phyloP scores from a whole-genome alignment of 2,797 vertebrate species.

The Microctenopoma lineatum region DNA sequence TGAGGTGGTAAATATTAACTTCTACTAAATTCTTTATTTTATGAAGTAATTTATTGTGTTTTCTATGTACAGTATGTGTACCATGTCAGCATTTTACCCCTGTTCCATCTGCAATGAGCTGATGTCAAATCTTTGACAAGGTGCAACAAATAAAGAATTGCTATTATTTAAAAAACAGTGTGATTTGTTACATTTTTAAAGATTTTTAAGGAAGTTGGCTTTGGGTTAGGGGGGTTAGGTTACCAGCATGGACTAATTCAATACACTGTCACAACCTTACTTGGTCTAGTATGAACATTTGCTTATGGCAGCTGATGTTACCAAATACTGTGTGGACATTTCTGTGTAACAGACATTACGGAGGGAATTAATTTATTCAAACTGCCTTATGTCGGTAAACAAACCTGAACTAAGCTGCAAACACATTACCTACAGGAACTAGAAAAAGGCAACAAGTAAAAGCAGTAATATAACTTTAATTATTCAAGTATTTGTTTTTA shows the following conservation, averaged over 20 bases:
- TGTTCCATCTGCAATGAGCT: slow-evolving; percentile 78
- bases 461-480: slow-evolving; percentile 70
- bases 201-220: no score
- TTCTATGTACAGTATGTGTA: slow-evolving; percentile 81
- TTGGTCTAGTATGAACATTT: not conserved
- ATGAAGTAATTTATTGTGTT: slow-evolving; percentile 79
- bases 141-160: slow-evolving; percentile 80
- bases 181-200: slow-evolving; percentile 22
- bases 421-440: slow-evolving; percentile 4
- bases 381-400: not conserved
- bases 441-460: slow-evolving; percentile 51
- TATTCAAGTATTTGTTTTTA: slow-evolving; percentile 80
- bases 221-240: not conserved
- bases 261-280: not conserved
- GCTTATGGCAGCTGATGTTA: not conserved
- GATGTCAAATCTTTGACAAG: slow-evolving; percentile 79
- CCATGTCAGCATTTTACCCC: slow-evolving; percentile 75
- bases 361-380: not conserved
- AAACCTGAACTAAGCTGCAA: not conserved
- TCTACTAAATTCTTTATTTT: slow-evolving; percentile 80
- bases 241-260: not conserved
- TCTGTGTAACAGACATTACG: not conserved
- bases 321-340: not conserved
- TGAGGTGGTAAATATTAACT: slow-evolving; percentile 78
- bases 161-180: slow-evolving; percentile 72